Conservation (phyloP, 1,140 invertebrate species). For the Streblospio benedicti region DNA sequence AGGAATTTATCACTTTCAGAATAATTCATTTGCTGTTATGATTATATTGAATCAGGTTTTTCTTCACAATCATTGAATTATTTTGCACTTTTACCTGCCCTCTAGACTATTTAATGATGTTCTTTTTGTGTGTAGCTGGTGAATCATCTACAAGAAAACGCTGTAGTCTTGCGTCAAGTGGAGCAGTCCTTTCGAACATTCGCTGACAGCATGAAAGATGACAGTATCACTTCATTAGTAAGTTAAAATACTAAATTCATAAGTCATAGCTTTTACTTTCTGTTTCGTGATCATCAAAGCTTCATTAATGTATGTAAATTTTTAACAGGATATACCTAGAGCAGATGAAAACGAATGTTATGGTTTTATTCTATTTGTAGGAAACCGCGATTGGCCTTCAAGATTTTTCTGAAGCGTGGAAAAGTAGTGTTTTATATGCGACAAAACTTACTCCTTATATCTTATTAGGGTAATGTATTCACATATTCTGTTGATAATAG, state of each 20-base stretch:
- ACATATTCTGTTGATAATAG: too few relatives aligned
- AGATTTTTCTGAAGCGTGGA: slow-evolving; percentile 36
- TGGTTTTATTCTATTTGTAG: slow-evolving; percentile 27
- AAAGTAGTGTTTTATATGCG: slow-evolving; percentile 35
- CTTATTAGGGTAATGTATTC: too few relatives aligned
- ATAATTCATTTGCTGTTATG: not conserved
- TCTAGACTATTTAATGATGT: too few relatives aligned
- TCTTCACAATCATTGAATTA: too few relatives aligned
- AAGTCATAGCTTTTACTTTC: too few relatives aligned
- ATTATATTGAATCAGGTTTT: not conserved
- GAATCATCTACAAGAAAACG: slow-evolving; percentile 39
- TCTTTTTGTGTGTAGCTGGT: slow-evolving; percentile 35
- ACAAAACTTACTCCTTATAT: slow-evolving; percentile 42
- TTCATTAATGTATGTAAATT: too few relatives aligned
- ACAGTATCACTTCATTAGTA: slow-evolving; percentile 38
- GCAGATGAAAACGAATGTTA: too few relatives aligned
- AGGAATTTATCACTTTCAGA: not conserved
- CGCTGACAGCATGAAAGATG: slow-evolving; percentile 33
- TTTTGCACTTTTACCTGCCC: too few relatives aligned
- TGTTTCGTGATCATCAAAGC: too few relatives aligned
- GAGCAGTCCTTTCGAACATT: slow-evolving; percentile 38
- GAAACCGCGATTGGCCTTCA: slow-evolving; percentile 40
- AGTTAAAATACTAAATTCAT: not conserved
- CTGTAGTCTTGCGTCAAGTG: slow-evolving; percentile 32
- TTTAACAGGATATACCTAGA: too few relatives aligned